phyloP scores from a whole-genome alignment of 2,797 vertebrate species.

The Neomorphus geoffroyi region DNA sequence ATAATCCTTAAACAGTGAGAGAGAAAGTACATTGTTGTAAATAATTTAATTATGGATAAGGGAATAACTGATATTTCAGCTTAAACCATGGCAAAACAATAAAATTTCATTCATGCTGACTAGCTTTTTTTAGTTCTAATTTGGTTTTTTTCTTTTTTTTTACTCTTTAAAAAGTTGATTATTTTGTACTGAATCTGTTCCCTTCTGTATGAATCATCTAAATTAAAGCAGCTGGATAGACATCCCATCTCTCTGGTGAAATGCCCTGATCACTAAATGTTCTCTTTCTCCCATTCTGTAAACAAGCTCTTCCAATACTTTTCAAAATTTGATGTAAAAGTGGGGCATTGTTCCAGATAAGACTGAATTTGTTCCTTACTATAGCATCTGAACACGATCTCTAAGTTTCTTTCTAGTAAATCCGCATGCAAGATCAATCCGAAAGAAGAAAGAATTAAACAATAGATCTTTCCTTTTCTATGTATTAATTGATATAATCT shows the following conservation, averaged over 20 bases:
- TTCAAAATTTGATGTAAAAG: neutral
- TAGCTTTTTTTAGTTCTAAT: neutral
- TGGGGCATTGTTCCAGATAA: neutral
- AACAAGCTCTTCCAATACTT: neutral
- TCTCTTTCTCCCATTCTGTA: neutral
- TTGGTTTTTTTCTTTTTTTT: neutral
- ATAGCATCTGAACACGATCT: neutral
- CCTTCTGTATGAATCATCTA: neutral
- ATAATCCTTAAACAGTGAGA: neutral
- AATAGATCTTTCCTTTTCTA: neutral
- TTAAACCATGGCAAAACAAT: neutral
- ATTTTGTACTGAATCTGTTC: neutral
- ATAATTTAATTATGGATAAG: neutral
- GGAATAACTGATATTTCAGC: neutral
- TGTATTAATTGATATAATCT: neutral
- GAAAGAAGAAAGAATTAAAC: neutral
- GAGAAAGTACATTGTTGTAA: neutral
- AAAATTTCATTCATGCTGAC: neutral
- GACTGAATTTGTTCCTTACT: neutral
- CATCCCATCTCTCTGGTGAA: neutral
- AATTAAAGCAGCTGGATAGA: constrained; percentile 14
- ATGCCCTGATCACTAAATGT: neutral
- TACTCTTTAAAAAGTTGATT: neutral
- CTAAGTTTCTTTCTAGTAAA: neutral
- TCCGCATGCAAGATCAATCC: neutral